Percentiles rank a stretch among this genome's conserved stretches.
These are phyloP conservation scores for Andrena camellia DNA, from an alignment of 2,888 invertebrate species.

Conservation along the genomic window DNA sequence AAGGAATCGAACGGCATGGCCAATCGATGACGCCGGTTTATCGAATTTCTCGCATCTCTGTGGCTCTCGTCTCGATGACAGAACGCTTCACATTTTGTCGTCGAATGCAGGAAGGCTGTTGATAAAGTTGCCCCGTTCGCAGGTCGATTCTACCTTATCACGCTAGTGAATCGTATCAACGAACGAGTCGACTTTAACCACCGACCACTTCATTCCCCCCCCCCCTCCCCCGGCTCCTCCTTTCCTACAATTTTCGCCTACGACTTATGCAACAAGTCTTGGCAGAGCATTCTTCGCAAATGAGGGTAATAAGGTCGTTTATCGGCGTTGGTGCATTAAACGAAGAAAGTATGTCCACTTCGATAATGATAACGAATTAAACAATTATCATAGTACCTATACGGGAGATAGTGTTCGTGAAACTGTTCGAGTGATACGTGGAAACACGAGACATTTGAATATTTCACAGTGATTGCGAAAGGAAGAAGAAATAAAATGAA, in stretches of 20 bases:
- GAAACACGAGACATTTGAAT: too few species aligned
- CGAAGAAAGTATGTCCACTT: too few species aligned
- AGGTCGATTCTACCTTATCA: slow-evolving; percentile 17
- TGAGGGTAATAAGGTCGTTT: too few species aligned
- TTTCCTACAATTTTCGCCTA: neutral
- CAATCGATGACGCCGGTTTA: slow-evolving; percentile 45
- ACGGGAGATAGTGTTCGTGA: too few species aligned
- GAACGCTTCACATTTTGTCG: slow-evolving; percentile 12
- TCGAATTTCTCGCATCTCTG: neutral
- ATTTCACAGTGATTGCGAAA: too few species aligned
- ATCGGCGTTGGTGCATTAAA: too few species aligned
- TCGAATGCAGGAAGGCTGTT: slow-evolving; percentile 7
- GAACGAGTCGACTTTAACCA: slow-evolving; percentile 10
- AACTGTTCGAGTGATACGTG: too few species aligned
- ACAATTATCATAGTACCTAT: too few species aligned
- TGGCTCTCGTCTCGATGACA: neutral
- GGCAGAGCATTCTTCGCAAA: too few species aligned
- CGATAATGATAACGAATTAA: too few species aligned
- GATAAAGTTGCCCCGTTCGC: slow-evolving; percentile 6
- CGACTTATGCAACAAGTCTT: neutral
- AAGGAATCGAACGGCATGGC: slow-evolving; percentile 39
- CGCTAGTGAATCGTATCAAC: slow-evolving; percentile 29
- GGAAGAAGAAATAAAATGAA: too few species aligned
- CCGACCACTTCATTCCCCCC: neutral
- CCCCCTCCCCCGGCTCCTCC: neutral